Evolutionary conservation across 2,888 invertebrate species (phyloP).

Genomic region (Apotomis betuletana): DNA sequence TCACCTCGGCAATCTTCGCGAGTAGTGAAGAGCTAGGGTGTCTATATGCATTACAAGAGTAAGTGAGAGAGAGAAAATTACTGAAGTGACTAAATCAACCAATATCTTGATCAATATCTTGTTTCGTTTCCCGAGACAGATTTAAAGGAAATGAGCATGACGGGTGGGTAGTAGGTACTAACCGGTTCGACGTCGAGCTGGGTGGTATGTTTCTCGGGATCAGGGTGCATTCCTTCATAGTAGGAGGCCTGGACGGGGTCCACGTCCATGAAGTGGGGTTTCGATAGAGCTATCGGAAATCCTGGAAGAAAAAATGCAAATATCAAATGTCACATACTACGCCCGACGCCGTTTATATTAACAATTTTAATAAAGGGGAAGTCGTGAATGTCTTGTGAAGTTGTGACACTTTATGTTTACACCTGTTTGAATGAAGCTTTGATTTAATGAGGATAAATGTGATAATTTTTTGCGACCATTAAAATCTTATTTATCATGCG

Average conservation of each 20-base stretch:
- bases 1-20: too few relatives aligned
- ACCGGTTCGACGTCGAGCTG: slow-evolving; percentile 89
- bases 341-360: background rate
- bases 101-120: too few relatives aligned
- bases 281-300: slow-evolving; percentile 89
- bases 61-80: too few relatives aligned
- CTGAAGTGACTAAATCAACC: too few relatives aligned
- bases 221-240: slow-evolving; percentile 86
- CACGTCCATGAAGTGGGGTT: slow-evolving; percentile 85
- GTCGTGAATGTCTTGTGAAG: too few relatives aligned
- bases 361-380: too few relatives aligned
- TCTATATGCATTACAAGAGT: too few relatives aligned
- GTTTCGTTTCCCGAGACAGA: too few relatives aligned
- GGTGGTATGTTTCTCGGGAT: slow-evolving; percentile 74
- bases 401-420: background rate
- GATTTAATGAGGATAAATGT: background rate
- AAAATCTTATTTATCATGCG: background rate
- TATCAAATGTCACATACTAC: too few relatives aligned
- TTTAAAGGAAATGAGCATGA: background rate
- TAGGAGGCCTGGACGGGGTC: slow-evolving; percentile 82
- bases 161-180: slow-evolving; percentile 51
- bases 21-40: too few relatives aligned
- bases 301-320: slow-evolving; percentile 68
- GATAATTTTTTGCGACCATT: background rate
- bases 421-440: background rate